Evolutionary conservation across 1,140 invertebrate species (phyloP), one percentile per base, ranked within the genome.

Genomic region (Dreissena rostriformis): DNA sequence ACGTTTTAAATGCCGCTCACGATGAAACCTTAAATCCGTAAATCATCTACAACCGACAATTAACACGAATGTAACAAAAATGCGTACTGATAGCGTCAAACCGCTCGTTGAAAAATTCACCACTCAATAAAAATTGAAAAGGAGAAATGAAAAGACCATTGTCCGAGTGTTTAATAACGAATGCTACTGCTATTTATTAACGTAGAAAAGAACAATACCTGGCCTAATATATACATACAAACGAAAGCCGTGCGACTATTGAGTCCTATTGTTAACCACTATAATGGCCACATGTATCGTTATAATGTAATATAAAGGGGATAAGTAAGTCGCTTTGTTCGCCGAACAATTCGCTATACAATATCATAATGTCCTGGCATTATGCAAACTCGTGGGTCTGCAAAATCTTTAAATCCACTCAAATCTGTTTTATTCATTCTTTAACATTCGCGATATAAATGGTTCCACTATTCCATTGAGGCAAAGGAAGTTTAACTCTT

Each of bases 261-360:
- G 17, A 61, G 6, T 2, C 17, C 57, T 11, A 61, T 61, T 61
- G 57, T 61, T 61, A n/a, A 61, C 57, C 17, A 61, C 57, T 61
- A 61, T 61, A 61, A 61, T 61, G 57, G 57, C 57, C 22, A 24
- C 22, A 24, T 61, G 22, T 61, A 61, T 61, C 57, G 57, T 61
- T 61, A 61, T 61, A 61, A 61, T 61, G 22, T 61, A 61, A 61
- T 61, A 61, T 61, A 61, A 19, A 61, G 57, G 19, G 57, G 57
- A 61, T 61, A 61, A 61, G 22, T 61, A 61, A 61, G 22, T n/a
- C 22, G 57, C 22, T 6, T 61, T 61, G 57, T 61, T 61, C 17
- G 22, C 17, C 17, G 17, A 61, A 61, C 57, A 61, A 61, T 61
- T 61, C 57, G 12, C 4, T 61, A n/a, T 19, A 19, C 17, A 61